A percentile compares a stretch with the other conserved stretches of the same genome.
These are phyloP conservation scores for Tyria jacobaeae DNA, from an alignment of 2,888 invertebrate species.

Conservation along the genomic window DNA sequence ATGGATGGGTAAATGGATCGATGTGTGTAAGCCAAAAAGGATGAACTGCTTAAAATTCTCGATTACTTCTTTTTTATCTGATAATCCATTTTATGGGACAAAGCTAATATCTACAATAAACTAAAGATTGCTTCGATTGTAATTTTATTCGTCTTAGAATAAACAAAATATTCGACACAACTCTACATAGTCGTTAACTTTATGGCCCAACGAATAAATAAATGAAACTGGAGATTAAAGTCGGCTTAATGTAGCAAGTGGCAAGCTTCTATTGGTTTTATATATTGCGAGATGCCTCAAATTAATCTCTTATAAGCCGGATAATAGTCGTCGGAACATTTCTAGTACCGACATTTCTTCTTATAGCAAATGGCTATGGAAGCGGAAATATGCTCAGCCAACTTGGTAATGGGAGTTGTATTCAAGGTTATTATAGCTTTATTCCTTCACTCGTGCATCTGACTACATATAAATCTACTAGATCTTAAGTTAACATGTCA, in stretches of 20 bases:
- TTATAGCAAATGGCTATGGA: background rate
- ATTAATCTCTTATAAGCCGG: slow-evolving; percentile 29
- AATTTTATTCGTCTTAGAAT: no score
- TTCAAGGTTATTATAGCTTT: no score
- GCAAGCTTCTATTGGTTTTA: slow-evolving; percentile 16
- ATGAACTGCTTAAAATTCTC: no score
- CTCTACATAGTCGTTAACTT: slow-evolving; percentile 5
- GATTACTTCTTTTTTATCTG: no score
- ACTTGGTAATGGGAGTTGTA: background rate
- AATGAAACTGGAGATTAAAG: slow-evolving; percentile 35
- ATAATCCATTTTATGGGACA: no score
- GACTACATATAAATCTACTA: no score
- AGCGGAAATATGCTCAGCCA: background rate
- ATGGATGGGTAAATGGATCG: no score
- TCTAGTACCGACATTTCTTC: slow-evolving; percentile 2
- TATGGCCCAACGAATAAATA: slow-evolving; percentile 32
- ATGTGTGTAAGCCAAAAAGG: no score
- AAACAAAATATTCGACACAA: background rate
- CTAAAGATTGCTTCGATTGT: no score
- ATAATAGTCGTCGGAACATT: slow-evolving; percentile 14
- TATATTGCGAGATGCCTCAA: slow-evolving; percentile 11
- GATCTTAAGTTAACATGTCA: no score
- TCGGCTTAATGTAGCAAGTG: slow-evolving; percentile 23
- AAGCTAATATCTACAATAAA: no score
- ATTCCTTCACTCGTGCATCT: no score